Base-by-base conservation (phyloP, 2,797 vertebrate genomes). In the Pyrocephalus nanus region DNA sequence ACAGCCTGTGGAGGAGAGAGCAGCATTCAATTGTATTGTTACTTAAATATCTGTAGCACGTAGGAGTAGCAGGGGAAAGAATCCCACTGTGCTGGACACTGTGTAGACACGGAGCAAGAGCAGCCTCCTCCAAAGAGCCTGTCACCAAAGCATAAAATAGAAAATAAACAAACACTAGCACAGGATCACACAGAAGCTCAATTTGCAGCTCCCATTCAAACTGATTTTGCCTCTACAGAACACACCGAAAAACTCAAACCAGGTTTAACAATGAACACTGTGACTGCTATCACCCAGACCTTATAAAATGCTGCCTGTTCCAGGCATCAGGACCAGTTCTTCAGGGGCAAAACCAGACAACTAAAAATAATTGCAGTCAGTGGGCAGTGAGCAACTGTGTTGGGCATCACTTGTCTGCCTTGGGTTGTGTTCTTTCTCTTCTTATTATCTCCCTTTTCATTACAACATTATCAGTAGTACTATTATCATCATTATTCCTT, bases 21-120 rank as follows among this genome's bases (percentile, higher is more conserved):
- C 47, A 67, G 58, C n/a, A 34, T 5, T 26, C 15, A 45, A 40
- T 69, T 72, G 26, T 20, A 78, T 81, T 66, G n/a, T 65, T 78
- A 47, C 66, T 88, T 32, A 54, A 86, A 34, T 77, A 81, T 92
- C 86, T 65, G 54, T 16, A 47, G 32, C 6, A 65, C 0, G 1
- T 5, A 81, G 67, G 71, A 96, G 51, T 23, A 84, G 77, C 55
- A 85, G 18, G 45, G 85, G 66, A 86, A 91, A 90, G 61, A 61
- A 88, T 71, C 66, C 45, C 42, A 48, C 69, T 55, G 62, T 34
- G 50, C 62, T 72, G 77, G 88, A 88, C 66, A 69, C 54, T 25
- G 22, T 27, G 48, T 12, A 48, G 84, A 40, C 64, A 73, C 0
- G 4, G 58, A 91, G 15, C 77, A 84, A 48, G 73, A 66, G 51